Evolutionary conservation across 1,140 invertebrate genomes (phyloP).

Genomic region (Neodiprion pinetum): DNA sequence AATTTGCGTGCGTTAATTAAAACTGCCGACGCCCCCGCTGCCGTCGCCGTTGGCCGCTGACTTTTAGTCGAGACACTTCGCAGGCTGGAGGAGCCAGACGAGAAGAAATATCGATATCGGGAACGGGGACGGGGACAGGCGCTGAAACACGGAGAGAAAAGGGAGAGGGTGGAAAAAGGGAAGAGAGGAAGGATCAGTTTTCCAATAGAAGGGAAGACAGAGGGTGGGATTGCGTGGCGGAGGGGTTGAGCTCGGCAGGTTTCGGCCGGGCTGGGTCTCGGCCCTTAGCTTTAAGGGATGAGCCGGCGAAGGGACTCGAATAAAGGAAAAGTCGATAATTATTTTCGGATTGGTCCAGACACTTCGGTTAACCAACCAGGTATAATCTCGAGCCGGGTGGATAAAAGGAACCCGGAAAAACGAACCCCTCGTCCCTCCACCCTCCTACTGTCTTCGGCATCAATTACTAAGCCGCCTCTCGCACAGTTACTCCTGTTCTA

Average conservation of each 20-base stretch:
- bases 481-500: too few relatives aligned
- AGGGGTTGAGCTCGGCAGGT: background rate
- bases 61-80: background rate
- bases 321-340: conserved; percentile 6
- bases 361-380: conserved; percentile 6
- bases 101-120: conserved; percentile 4
- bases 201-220: conserved; percentile 5
- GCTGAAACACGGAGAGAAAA: background rate
- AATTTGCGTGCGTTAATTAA: background rate
- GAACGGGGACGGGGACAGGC: background rate
- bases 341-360: conserved; percentile 7
- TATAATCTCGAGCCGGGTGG: background rate
- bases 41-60: background rate
- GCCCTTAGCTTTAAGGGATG: conserved; percentile 3
- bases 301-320: background rate
- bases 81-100: background rate
- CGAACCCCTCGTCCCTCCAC: background rate
- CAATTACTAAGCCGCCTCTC: background rate
- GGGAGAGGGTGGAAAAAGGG: background rate
- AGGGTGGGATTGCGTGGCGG: background rate
- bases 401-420: conserved; percentile 2
- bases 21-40: background rate
- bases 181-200: background rate
- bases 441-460: background rate
- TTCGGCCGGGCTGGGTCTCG: background rate